Evolutionary conservation across 2,888 invertebrate species (phyloP), one percentile per base, ranked within the genome.

Genomic region (Parnassius apollo): DNA sequence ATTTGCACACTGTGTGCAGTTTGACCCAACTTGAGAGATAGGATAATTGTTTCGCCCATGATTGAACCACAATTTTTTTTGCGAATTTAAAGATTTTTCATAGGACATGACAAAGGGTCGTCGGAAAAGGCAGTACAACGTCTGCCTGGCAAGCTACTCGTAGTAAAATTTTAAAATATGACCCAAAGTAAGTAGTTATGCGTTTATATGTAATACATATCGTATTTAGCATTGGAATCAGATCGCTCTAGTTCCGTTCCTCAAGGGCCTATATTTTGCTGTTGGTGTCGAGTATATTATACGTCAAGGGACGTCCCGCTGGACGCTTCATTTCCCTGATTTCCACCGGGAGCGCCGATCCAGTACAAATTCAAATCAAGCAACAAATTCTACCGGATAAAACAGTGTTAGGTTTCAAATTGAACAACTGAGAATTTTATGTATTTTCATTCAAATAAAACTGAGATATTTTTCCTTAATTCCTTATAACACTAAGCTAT

Each of bases 281-380:
- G 54, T 42, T 35, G 42, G 60, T 49, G 53, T 48, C 46, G 48
- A 48, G 52, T 45, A 45, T 13, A 22, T 42, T 35, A 18, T 18
- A 35, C 11, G 18, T 48, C 46, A 9, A 42, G 60, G 50, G 50
- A 61, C 10, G 42, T 50, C 18, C 22, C 35, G n/a, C 42, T 35
- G 55, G 55, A 42, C 61, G 25, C 55, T 25, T 61, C 61, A 50
- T 55, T 50, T 22, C 61, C 61, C 22, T 61, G 22, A 61, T 61
- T 61, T 61, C 61, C 61, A 50, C 44, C 1, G 61, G 49, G 61
- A 35, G 3, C 8, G n/a, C 42, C 58, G 58, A 49, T 54, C 42
- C 54, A 22, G 44, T 50, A 44, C 13, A 9, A 49, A 49, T 9
- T 49, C 49, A 13, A 49, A 13, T 13, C 13, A 13, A 49, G 4